A percentile compares a stretch with the other conserved stretches of the same genome.
phyloP scores from a whole-genome alignment of 2,888 invertebrate species.

The Pharmacophagus antenor region DNA sequence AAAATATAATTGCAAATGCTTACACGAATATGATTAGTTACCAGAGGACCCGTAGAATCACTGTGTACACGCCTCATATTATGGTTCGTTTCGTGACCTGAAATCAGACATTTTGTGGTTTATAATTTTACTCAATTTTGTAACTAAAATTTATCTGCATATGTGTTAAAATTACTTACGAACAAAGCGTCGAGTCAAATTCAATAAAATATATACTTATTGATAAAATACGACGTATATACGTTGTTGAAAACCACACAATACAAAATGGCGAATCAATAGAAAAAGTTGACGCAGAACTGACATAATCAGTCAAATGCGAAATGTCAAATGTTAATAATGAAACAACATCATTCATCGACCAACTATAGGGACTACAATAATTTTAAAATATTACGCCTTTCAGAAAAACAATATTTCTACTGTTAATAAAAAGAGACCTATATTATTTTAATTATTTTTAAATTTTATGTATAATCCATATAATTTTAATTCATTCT shows the following conservation, averaged over 20 bases:
- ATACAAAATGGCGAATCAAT: constrained; percentile 6
- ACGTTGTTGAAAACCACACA: neutral
- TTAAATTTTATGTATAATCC: neutral
- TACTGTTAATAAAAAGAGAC: neutral
- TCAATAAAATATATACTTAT: neutral
- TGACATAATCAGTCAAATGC: neutral
- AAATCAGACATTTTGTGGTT: neutral
- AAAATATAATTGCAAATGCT: neutral
- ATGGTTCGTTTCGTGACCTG: constrained; percentile 3
- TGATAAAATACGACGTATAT: neutral
- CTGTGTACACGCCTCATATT: constrained; percentile 15
- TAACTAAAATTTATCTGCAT: neutral
- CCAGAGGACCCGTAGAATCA: neutral
- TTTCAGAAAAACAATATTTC: neutral
- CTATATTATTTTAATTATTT: no score
- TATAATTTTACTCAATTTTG: neutral
- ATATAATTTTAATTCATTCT: neutral
- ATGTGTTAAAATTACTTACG: neutral
- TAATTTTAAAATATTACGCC: no score
- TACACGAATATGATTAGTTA: constrained; percentile 18
- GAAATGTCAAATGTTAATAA: neutral
- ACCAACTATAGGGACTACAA: no score
- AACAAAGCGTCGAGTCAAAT: neutral
- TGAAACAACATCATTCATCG: no score
- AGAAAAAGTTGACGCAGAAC: neutral